Evolutionary conservation across 2,888 invertebrate species (phyloP).

Genomic region (Archaeoteleia sp.): DNA sequence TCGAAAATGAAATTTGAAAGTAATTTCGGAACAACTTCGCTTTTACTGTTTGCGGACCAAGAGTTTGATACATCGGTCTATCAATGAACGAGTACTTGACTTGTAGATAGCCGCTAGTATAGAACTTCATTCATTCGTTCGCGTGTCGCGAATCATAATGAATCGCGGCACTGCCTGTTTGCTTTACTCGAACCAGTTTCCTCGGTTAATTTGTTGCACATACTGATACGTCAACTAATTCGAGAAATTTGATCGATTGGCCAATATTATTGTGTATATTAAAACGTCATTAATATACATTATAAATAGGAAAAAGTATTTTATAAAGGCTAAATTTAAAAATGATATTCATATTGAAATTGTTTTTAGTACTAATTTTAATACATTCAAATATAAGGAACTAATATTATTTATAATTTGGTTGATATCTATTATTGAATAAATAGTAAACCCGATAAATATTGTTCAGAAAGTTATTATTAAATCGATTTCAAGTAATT

Average conservation of each 20-base stretch:
- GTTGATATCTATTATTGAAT: too few species aligned
- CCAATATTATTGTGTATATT: slow-evolving; percentile 24
- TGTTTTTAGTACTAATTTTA: neutral
- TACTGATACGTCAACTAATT: slow-evolving; percentile 30
- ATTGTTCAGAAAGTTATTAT: too few species aligned
- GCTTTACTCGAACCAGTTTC: slow-evolving; percentile 18
- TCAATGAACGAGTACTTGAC: slow-evolving; percentile 33
- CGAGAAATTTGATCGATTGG: slow-evolving; percentile 29
- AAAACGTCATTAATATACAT: slow-evolving; percentile 31
- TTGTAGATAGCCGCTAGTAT: slow-evolving; percentile 14
- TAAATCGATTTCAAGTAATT: too few species aligned
- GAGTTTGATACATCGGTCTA: slow-evolving; percentile 18
- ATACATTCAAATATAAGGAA: too few species aligned
- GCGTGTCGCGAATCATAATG: slow-evolving; percentile 48
- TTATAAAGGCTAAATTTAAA: slow-evolving; percentile 1
- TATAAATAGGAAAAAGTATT: slow-evolving; percentile 15
- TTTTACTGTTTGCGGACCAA: slow-evolving; percentile 4
- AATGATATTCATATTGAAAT: neutral
- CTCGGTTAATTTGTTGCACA: slow-evolving; percentile 40
- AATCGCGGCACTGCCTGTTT: slow-evolving; percentile 36
- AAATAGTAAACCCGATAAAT: too few species aligned
- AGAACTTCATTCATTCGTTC: slow-evolving; percentile 46
- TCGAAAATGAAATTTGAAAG: slow-evolving; percentile 28
- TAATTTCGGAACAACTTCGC: slow-evolving; percentile 9
- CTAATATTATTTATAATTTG: too few species aligned